Evolutionary conservation across 2,888 invertebrate genomes (phyloP).

Genomic region (Calliphora vomitoria): DNA sequence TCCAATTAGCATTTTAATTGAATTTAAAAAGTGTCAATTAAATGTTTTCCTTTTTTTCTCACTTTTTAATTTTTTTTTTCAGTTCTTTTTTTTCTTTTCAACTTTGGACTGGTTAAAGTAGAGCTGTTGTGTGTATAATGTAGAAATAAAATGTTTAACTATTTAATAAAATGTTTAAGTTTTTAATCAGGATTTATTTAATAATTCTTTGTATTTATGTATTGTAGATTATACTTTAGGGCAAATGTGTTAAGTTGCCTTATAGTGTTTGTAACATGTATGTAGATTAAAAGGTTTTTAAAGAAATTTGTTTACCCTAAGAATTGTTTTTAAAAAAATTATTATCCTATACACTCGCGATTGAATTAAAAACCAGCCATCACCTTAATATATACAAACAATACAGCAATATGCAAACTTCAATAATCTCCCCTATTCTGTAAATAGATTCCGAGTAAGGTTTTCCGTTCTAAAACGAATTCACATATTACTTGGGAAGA

Average conservation of each 20-base stretch:
- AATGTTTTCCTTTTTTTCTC: not conserved
- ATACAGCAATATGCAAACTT: no score
- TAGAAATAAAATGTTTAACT: not conserved
- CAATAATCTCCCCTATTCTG: no score
- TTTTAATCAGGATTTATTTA: slow-evolving; percentile 9
- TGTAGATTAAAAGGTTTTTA: no score
- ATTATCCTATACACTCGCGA: no score
- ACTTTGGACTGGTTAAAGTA: not conserved
- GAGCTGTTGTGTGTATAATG: not conserved
- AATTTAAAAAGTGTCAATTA: slow-evolving; percentile 36
- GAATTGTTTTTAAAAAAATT: no score
- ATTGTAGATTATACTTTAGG: not conserved
- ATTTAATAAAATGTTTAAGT: slow-evolving; percentile 16
- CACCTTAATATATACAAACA: no score
- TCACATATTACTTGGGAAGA: no score
- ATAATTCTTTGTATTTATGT: slow-evolving; percentile 8
- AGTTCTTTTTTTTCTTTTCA: not conserved
- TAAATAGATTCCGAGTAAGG: no score
- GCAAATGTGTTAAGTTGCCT: not conserved
- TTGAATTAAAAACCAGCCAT: no score
- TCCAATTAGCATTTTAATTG: slow-evolving; percentile 66
- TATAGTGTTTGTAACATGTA: not conserved
- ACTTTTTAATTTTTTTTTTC: not conserved
- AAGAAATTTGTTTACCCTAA: no score
- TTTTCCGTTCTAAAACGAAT: no score